Evolutionary conservation across 1,140 invertebrate species (phyloP), one percentile per base, ranked within the genome.

Genomic region (Triops longicaudatus): DNA sequence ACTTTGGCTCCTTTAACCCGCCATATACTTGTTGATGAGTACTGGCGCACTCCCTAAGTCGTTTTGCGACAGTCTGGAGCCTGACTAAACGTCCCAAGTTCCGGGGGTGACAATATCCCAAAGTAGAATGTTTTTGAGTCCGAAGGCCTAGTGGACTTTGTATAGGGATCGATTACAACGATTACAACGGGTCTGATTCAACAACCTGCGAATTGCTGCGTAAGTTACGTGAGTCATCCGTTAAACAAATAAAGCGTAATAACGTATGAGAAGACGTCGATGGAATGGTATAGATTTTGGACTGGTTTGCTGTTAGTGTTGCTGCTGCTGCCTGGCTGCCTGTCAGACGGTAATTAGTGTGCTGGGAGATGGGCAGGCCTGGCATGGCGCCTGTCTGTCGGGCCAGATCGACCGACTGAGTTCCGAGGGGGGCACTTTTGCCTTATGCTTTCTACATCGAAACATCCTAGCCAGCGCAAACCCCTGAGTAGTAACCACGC

Each of bases 21-120:
- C 50, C 22, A 9, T 63, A n/a, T 63, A 22, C 50, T 63, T 63
- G 50, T 63, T 63, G 50, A 63, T 22, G 50, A 22, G 50, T 63
- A 10, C 17, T 14, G 22, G 50, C 22, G 14, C 14, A 22, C 17
- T 63, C 50, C 50, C 50, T 22, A 63, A 63, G 50, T 14, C 10
- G 50, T 63, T 63, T 63, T 63, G 50, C 50, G 50, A 63, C 50
- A 63, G 50, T 63, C 50, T 63, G 50, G 50, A 63, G 50, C 50
- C 50, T 63, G 50, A 63, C 50, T n/a, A 63, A 63, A 22, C 22
- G 5, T 63, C 50, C 50, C 14, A 22, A 17, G 50, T 63, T 63
- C 50, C 50, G 10, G 50, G 14, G 50, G 50, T 63, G 50, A 63
- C 50, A 63, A 10, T 63, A 17, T 63, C 22, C 50, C n/a, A 0